Conservation (phyloP, 2,113 vertebrate species). For the Mustela lutreola region DNA sequence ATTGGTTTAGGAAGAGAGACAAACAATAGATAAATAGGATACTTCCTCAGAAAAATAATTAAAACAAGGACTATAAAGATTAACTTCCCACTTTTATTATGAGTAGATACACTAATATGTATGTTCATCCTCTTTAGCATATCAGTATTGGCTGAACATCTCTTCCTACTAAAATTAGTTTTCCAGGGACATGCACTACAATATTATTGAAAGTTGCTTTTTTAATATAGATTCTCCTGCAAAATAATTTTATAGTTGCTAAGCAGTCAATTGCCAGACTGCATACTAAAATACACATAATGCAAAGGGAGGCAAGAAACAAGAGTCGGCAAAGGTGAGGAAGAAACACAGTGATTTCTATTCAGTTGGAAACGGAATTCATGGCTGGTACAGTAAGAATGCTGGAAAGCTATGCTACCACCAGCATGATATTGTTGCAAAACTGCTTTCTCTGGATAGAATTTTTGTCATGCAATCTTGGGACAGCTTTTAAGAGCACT, state of each 20-base stretch:
- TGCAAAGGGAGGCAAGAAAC: not conserved
- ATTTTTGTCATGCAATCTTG: not conserved
- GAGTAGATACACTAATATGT: not conserved
- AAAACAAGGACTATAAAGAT: not conserved
- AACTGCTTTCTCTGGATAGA: not conserved
- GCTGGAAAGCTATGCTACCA: not conserved
- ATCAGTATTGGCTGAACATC: not conserved
- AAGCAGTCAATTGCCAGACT: not conserved
- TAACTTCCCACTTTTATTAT: conserved; percentile 30
- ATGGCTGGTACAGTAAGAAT: not conserved
- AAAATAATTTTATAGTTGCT: conserved; percentile 39
- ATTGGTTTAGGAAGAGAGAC: not conserved
- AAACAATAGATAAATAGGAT: not conserved
- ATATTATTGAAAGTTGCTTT: not conserved
- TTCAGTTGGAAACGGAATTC: not conserved
- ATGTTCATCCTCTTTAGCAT: not conserved
- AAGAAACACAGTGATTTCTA: not conserved
- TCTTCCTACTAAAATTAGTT: conserved; percentile 32
- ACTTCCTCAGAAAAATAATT: not conserved
- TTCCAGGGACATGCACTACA: not conserved
- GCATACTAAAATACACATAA: not conserved
- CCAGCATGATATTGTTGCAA: not conserved
- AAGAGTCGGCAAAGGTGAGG: not conserved
- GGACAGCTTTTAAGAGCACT: not conserved
- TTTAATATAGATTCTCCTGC: not conserved